Evolutionary conservation across 2,113 vertebrate species (phyloP).

Genomic region (Gallinago undulata): DNA sequence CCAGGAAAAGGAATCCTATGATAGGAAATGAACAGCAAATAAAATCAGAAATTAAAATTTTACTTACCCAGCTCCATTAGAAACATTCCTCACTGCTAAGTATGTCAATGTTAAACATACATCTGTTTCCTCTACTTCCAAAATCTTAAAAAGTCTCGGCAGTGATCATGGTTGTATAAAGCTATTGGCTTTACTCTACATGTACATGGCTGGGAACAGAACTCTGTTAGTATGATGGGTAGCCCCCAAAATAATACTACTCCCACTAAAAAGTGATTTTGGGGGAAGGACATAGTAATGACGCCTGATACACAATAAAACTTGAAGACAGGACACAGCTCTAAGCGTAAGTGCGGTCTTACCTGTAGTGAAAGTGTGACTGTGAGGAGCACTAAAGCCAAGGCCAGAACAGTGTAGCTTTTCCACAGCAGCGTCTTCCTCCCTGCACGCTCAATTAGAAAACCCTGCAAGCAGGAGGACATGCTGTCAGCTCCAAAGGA

Average conservation of each 20-base stretch:
- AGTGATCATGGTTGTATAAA: neutral
- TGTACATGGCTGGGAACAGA: neutral
- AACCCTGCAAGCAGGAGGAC: conserved; percentile 65
- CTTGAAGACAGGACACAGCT: neutral
- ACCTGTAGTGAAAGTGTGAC: conserved; percentile 78
- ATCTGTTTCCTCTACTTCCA: neutral
- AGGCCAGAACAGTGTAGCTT: conserved; percentile 71
- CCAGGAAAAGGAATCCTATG: conserved; percentile 72
- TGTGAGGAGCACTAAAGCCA: conserved; percentile 75
- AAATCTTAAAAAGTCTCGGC: neutral
- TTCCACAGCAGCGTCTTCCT: conserved; percentile 73
- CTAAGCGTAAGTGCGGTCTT: neutral
- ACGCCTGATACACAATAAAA: neutral
- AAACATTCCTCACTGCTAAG: neutral
- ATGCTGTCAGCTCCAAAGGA: neutral
- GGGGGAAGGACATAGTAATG: neutral
- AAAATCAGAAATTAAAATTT: neutral
- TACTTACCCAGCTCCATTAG: neutral
- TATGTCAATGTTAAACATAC: neutral
- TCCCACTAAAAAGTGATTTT: neutral
- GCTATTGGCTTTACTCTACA: neutral
- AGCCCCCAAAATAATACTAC: neutral
- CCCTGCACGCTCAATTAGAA: conserved; percentile 74
- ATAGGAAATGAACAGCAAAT: neutral
- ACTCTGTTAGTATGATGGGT: neutral